Evolutionary conservation across 2,888 invertebrate species (phyloP).

Genomic region (Hirtodrosophila confusa): DNA sequence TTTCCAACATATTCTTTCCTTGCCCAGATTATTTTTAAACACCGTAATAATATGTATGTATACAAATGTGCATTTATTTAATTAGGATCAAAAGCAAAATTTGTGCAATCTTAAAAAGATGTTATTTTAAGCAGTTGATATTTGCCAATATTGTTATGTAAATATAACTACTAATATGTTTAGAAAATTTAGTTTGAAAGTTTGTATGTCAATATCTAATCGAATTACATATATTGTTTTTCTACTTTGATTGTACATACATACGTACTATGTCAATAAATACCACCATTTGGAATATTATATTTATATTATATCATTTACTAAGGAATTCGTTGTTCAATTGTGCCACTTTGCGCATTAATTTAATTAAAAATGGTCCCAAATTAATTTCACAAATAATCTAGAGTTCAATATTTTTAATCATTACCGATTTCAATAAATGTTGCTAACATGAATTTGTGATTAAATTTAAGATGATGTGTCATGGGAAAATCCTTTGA

Average conservation of each 20-base stretch:
- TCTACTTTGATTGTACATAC: neutral
- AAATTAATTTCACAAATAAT: constrained; percentile 28
- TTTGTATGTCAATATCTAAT: constrained; percentile 2
- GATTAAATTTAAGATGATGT: neutral
- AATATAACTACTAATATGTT: constrained; percentile 2
- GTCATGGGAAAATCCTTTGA: too few relatives aligned
- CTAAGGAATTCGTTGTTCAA: constrained; percentile 33
- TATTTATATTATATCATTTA: neutral
- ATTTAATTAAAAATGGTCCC: constrained; percentile 36
- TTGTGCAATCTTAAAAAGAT: constrained; percentile 17
- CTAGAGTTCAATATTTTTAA: neutral
- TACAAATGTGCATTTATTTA: constrained; percentile 24
- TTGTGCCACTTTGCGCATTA: constrained; percentile 26
- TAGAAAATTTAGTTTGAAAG: neutral
- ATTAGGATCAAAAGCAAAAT: constrained; percentile 13
- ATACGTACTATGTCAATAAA: neutral
- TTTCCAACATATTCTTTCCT: too few relatives aligned
- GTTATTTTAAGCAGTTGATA: constrained; percentile 8
- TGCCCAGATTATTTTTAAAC: too few relatives aligned
- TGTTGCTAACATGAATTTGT: neutral
- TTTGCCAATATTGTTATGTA: constrained; percentile 3
- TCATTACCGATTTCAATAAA: neutral
- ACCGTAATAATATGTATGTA: too few relatives aligned
- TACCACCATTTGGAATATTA: too few relatives aligned
- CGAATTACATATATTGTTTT: neutral